A percentile compares a stretch with the other conserved stretches of the same genome.
Conservation (phyloP, 1,140 invertebrate genomes). For the Anadara kagoshimensis region DNA sequence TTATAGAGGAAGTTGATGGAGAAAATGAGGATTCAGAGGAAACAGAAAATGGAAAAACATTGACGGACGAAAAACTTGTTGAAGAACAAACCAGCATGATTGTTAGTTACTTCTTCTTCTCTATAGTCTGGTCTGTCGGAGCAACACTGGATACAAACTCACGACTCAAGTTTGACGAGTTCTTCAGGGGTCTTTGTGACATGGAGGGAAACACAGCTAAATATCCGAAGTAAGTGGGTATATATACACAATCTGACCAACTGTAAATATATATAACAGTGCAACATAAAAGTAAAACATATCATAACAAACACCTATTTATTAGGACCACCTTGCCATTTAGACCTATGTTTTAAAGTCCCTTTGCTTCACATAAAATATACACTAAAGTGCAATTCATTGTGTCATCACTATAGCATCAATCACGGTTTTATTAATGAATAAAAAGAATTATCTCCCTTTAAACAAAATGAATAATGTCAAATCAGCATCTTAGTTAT, state of each 20-base stretch:
- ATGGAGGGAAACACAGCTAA: slow-evolving; percentile 66
- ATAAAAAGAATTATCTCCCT: no score
- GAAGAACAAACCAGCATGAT: slow-evolving; percentile 71
- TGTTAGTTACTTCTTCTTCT: slow-evolving; percentile 71
- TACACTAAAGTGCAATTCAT: no score
- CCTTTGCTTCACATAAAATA: no score
- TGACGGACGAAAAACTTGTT: slow-evolving; percentile 19
- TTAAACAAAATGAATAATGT: no score
- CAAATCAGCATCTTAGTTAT: no score
- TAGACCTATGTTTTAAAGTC: no score
- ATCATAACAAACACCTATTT: no score
- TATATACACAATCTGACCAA: neutral
- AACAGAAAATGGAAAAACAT: neutral
- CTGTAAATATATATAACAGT: no score
- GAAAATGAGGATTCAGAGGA: slow-evolving; percentile 40
- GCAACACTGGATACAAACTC: slow-evolving; percentile 68
- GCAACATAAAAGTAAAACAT: no score
- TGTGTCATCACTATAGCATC: no score
- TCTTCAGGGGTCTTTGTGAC: slow-evolving; percentile 68
- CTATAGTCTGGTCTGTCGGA: slow-evolving; percentile 73
- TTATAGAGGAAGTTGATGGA: slow-evolving; percentile 57
- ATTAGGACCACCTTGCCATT: no score
- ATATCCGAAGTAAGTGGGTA: slow-evolving; percentile 77
- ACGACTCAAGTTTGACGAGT: slow-evolving; percentile 71
- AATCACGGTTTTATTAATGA: no score